Conservation (phyloP, 2,888 invertebrate species). For the Drosophila mimetica region DNA sequence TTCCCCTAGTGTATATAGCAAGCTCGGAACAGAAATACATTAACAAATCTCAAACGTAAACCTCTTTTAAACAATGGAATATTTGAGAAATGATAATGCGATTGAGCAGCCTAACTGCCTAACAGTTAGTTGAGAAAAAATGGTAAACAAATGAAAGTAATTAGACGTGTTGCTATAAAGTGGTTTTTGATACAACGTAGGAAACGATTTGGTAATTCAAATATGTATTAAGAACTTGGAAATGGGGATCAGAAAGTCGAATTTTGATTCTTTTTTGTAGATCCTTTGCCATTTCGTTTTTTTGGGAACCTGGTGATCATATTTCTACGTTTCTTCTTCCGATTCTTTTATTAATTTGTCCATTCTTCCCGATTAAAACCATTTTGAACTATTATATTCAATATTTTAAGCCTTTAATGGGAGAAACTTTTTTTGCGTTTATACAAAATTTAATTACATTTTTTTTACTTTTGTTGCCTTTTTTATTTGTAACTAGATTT, state of each 20-base stretch:
- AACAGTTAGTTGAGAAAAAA: too few species aligned
- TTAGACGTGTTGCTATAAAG: not conserved
- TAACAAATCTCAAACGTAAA: not conserved
- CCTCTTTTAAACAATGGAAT: not conserved
- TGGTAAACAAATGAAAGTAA: too few species aligned
- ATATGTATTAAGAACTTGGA: too few species aligned
- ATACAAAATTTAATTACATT: constrained; percentile 72
- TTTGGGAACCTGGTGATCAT: too few species aligned
- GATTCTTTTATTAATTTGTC: too few species aligned
- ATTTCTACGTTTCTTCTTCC: too few species aligned
- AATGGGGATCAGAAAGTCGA: too few species aligned
- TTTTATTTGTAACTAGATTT: constrained; percentile 8
- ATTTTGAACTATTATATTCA: constrained; percentile 52
- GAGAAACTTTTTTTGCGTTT: constrained; percentile 53
- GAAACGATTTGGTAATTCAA: too few species aligned
- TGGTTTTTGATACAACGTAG: not conserved
- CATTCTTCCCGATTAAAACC: not conserved
- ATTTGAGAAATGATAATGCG: too few species aligned
- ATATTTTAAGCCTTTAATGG: constrained; percentile 73
- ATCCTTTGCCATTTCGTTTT: too few species aligned
- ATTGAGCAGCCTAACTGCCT: too few species aligned
- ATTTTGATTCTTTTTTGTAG: too few species aligned
- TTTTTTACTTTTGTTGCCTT: constrained; percentile 20
- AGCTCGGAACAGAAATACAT: not conserved
- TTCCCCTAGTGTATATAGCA: constrained; percentile 1